Conservation (phyloP, 1,140 invertebrate genomes). For the Euwallacea fornicatus region DNA sequence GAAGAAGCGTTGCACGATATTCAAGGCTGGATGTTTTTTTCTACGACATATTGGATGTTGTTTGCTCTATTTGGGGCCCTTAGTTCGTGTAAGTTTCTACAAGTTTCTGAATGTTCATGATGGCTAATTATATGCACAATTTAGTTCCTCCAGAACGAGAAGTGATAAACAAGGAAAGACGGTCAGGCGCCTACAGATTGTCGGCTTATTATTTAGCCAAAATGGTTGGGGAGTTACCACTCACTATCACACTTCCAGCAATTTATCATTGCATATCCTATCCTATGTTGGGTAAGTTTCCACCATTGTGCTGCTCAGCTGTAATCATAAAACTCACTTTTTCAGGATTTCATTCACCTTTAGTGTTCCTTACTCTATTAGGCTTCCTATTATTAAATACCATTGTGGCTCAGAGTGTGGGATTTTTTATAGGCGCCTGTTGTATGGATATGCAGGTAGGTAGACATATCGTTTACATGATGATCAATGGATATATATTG, state of each 20-base stretch:
- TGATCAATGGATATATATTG: constrained; percentile 7
- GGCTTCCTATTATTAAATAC: constrained; percentile 76
- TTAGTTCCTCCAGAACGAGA: constrained; percentile 80
- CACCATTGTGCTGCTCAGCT: background rate
- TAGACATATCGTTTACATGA: constrained; percentile 10
- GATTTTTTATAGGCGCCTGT: constrained; percentile 80
- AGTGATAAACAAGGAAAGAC: constrained; percentile 81
- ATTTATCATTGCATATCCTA: constrained; percentile 81
- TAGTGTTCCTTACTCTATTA: constrained; percentile 71
- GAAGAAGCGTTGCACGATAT: constrained; percentile 79
- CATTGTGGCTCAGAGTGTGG: constrained; percentile 81
- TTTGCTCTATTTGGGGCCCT: constrained; percentile 81
- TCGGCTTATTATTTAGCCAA: constrained; percentile 86
- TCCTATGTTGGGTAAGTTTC: constrained; percentile 66
- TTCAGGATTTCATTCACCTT: constrained; percentile 59
- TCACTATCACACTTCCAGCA: constrained; percentile 76
- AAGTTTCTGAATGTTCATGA: background rate
- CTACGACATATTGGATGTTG: constrained; percentile 85
- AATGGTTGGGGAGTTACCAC: constrained; percentile 80
- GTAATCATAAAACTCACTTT: constrained; percentile 12
- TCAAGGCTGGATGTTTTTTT: constrained; percentile 87
- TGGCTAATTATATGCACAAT: constrained; percentile 22
- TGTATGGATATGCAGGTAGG: constrained; percentile 76
- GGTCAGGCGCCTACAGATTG: constrained; percentile 78
- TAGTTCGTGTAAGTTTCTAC: constrained; percentile 60